Evolutionary conservation across 2,797 vertebrate genomes (phyloP).

Genomic region (Hephaestus fuliginosus): DNA sequence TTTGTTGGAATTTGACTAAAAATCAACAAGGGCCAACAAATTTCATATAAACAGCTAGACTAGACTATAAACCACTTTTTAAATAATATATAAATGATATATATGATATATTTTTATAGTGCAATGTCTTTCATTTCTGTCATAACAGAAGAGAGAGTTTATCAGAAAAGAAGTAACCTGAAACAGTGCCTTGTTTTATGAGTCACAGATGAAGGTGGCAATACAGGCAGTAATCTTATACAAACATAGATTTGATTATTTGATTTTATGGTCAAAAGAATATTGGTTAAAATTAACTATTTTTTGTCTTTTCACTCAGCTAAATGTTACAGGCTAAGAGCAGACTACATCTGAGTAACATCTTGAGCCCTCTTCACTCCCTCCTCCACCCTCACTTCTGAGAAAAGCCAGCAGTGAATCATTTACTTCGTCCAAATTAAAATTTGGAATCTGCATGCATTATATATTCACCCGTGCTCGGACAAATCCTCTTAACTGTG

Average conservation of each 20-base stretch:
- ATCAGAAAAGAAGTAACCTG: neutral
- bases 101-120: too few species aligned
- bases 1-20: neutral
- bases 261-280: neutral
- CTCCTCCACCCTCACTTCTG: constrained; percentile 51
- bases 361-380: constrained; percentile 33
- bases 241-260: neutral
- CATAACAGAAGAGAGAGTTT: neutral
- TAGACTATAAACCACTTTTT: neutral
- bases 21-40: neutral
- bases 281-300: neutral
- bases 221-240: neutral
- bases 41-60: neutral
- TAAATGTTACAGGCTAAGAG: constrained; percentile 7
- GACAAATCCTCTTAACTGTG: constrained; percentile 87
- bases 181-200: neutral
- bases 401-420: constrained; percentile 86
- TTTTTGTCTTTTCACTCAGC: neutral
- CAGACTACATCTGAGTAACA: constrained; percentile 43
- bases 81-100: neutral
- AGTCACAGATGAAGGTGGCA: neutral
- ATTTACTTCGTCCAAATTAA: constrained; percentile 87
- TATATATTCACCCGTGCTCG: constrained; percentile 87
- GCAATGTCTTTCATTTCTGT: neutral
- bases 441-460: constrained; percentile 84